Evolutionary conservation across 2,113 vertebrate species (phyloP).

Genomic region (Cottus gobio): DNA sequence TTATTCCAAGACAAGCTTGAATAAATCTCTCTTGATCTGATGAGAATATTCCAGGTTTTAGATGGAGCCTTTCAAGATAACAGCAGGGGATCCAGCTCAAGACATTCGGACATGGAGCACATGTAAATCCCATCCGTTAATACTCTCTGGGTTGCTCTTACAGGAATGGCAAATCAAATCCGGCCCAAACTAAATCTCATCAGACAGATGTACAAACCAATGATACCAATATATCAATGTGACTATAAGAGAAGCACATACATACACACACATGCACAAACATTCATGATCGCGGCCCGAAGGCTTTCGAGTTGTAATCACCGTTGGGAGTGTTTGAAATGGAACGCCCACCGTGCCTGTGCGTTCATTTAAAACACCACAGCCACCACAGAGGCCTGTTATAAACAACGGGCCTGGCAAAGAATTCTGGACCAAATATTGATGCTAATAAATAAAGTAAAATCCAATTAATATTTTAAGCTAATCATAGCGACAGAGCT

Average conservation of each 20-base stretch:
- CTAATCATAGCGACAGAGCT: conserved; percentile 75
- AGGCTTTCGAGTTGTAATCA: conserved; percentile 57
- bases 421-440: conserved; percentile 63
- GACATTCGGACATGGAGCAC: conserved; percentile 58
- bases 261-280: conserved; percentile 1
- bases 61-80: conserved; percentile 60
- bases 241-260: conserved; percentile 24
- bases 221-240: conserved; percentile 56
- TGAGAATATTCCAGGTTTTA: conserved; percentile 60
- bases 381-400: conserved; percentile 31
- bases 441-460: conserved; percentile 81
- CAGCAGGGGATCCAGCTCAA: conserved; percentile 64
- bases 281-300: conserved; percentile 47
- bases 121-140: conserved; percentile 63
- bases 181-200: conserved; percentile 56
- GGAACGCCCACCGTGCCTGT: conserved; percentile 40
- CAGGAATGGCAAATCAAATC: conserved; percentile 61
- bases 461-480: conserved; percentile 81
- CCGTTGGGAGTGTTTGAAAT: conserved; percentile 50
- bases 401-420: conserved; percentile 54
- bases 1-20: conserved; percentile 37
- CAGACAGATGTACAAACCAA: conserved; percentile 59
- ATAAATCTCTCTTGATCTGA: conserved; percentile 63
- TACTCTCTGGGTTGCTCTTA: conserved; percentile 49
- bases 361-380: conserved; percentile 40